These are phyloP conservation scores for Poeciliopsis occidentalis DNA, from an alignment of 2,113 vertebrate species.

Conservation along the genomic window DNA sequence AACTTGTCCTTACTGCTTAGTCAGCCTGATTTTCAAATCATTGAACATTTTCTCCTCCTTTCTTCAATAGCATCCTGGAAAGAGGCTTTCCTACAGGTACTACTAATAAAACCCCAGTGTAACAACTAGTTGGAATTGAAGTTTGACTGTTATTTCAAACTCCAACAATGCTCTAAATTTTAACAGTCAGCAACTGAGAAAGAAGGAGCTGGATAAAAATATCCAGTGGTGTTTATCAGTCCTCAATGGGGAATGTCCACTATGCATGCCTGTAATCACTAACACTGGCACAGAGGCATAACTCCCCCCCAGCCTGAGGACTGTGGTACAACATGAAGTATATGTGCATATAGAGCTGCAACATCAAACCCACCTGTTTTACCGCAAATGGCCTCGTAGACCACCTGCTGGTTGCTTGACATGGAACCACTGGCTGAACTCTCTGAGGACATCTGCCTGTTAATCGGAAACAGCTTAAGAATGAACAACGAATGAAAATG, in stretches of 20 bases:
- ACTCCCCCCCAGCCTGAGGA: slow-evolving; percentile 7
- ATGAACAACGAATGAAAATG: slow-evolving; percentile 22
- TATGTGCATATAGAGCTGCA: slow-evolving; percentile 34
- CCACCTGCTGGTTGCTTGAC: slow-evolving; percentile 61
- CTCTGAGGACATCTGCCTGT: slow-evolving; percentile 72
- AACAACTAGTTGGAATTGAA: slow-evolving; percentile 8
- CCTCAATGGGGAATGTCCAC: slow-evolving; percentile 69
- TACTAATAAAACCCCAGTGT: slow-evolving; percentile 2
- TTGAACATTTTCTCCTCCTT: neutral
- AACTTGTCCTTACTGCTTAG: neutral
- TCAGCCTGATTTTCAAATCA: neutral
- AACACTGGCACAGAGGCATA: slow-evolving; percentile 41
- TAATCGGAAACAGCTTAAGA: slow-evolving; percentile 54
- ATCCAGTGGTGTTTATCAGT: slow-evolving; percentile 55
- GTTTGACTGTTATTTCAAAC: neutral
- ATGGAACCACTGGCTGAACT: slow-evolving; percentile 46
- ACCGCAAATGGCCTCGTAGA: slow-evolving; percentile 72
- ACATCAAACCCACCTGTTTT: slow-evolving; percentile 75
- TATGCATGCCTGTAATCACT: slow-evolving; percentile 61
- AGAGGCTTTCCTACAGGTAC: neutral
- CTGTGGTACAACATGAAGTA: slow-evolving; percentile 16
- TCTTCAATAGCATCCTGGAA: neutral
- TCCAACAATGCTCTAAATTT: slow-evolving; percentile 16
- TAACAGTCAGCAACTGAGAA: slow-evolving; percentile 13
- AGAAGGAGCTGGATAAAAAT: slow-evolving; percentile 61